Evolutionary conservation across 1,140 invertebrate genomes (phyloP).

Genomic region (Drosophila carrolli): DNA sequence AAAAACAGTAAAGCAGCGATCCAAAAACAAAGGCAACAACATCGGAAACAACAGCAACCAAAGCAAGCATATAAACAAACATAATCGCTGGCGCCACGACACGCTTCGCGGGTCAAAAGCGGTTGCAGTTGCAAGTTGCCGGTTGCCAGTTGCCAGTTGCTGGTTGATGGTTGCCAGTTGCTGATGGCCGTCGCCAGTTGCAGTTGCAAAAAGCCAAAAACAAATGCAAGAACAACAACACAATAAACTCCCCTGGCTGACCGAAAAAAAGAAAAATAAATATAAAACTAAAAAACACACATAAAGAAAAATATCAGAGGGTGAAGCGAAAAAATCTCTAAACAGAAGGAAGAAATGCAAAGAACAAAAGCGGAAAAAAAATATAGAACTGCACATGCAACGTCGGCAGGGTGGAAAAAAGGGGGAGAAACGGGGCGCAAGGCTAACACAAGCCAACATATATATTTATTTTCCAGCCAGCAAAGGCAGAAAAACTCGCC

Average conservation of each 20-base stretch:
- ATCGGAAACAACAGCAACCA: constrained; percentile 52
- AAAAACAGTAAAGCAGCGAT: constrained; percentile 73
- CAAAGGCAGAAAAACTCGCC: constrained; percentile 33
- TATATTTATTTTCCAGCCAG: constrained; percentile 39
- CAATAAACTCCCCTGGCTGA: constrained; percentile 19
- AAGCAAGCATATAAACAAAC: constrained; percentile 78
- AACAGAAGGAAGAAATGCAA: constrained; percentile 34
- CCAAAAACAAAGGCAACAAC: constrained; percentile 38
- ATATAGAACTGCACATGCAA: constrained; percentile 64
- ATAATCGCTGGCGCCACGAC: constrained; percentile 82
- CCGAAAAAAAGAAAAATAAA: constrained; percentile 25
- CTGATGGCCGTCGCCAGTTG: constrained; percentile 27
- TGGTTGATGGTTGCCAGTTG: constrained; percentile 3
- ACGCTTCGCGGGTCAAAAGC: constrained; percentile 82
- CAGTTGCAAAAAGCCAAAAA: constrained; percentile 20
- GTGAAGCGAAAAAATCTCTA: constrained; percentile 32
- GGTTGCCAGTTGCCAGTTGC: constrained; percentile 20
- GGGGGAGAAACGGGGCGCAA: constrained; percentile 1
- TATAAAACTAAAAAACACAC: constrained; percentile 13
- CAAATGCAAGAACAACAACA: constrained; percentile 16
- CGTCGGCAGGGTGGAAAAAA: constrained; percentile 21
- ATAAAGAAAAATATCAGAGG: constrained; percentile 38
- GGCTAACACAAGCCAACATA: constrained; percentile 32
- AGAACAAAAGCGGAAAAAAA: constrained; percentile 7
- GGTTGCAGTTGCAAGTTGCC: constrained; percentile 72